These are phyloP conservation scores for Apamea epomidion DNA, from an alignment of 2,888 invertebrate species.

Conservation along the genomic window DNA sequence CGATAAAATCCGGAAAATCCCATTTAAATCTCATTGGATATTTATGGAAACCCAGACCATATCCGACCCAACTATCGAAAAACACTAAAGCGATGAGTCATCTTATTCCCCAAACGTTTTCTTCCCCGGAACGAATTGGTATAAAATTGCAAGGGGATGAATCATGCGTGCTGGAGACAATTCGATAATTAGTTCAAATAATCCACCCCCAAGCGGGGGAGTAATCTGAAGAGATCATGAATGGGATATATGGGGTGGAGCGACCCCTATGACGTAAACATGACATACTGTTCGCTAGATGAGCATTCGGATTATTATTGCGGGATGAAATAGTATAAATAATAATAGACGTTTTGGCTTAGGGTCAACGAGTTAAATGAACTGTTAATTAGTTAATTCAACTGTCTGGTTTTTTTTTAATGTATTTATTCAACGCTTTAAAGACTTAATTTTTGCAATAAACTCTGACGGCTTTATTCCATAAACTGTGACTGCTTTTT, in stretches of 20 bases:
- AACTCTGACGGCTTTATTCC: no score
- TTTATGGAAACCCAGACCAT: slow-evolving; percentile 47
- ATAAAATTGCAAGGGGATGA: slow-evolving; percentile 73
- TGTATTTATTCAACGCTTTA: background rate
- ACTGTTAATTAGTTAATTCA: no score
- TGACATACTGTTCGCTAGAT: slow-evolving; percentile 41
- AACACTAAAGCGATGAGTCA: slow-evolving; percentile 70
- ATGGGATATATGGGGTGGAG: slow-evolving; percentile 64
- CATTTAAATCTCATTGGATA: slow-evolving; percentile 55
- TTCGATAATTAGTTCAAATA: slow-evolving; percentile 78
- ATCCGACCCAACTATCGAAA: slow-evolving; percentile 58
- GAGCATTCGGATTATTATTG: slow-evolving; percentile 30
- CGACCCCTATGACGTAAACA: slow-evolving; percentile 57
- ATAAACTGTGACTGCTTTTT: background rate
- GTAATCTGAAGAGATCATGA: slow-evolving; percentile 67
- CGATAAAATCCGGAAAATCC: slow-evolving; percentile 25
- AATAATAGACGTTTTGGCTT: background rate
- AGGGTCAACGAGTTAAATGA: background rate
- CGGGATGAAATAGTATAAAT: background rate
- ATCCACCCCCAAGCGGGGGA: slow-evolving; percentile 64
- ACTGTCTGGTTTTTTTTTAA: background rate
- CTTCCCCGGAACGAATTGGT: slow-evolving; percentile 65
- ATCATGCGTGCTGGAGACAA: slow-evolving; percentile 71
- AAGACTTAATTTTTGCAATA: background rate
- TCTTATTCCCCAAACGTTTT: slow-evolving; percentile 47